Base-by-base conservation (phyloP, 2,113 vertebrate genomes). In the Leptobrachium ailaonicum region DNA sequence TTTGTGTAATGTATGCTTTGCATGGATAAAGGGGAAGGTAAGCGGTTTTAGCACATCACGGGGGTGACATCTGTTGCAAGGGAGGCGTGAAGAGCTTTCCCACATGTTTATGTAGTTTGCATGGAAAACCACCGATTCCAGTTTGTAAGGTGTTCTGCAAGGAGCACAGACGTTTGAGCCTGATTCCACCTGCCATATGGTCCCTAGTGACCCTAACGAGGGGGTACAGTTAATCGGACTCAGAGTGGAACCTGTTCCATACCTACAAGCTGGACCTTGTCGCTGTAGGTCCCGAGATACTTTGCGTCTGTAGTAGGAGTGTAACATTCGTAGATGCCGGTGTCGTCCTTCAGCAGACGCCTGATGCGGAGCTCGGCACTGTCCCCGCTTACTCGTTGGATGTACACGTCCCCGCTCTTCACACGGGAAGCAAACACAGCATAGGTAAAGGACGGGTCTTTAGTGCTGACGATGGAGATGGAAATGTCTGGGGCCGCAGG, bases 281-380 rank as follows among this genome's bases (percentile, higher is more conserved):
- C 83, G 2, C 95, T 96, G 87, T 96, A 96, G 86, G 86, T 95
- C 40, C 95, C 96, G 54, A 88, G 88, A 87, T 92, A 96, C 2
- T 54, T 87, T 7, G 67, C 8, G 76, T 96, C 95, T 0, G 95
- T 97, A 84, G 92, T 94, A 6, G 95, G 95, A 0, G 95, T 96
- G 88, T 95, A 95, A 85, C 96, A 97, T 79, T 97, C 96, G 0
- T 94, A 96, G 4, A 88, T 82, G 0, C 96, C 96, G 41, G 93
- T 91, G 13, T 97, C 96, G 6, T 95, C 94, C 4, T 86, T 41
- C 5, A 89, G 89, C 8, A 97, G 89, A 58, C 86, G 91, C 82
- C 90, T 89, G 2, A 96, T 86, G 69, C 88, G 86, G 73, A 97
- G 90, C 20, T 91, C 82, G 40, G 89, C 91, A 0, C 86, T 88